Evolutionary conservation across 2,113 vertebrate species (phyloP).

Genomic region (Casuarius casuarius): DNA sequence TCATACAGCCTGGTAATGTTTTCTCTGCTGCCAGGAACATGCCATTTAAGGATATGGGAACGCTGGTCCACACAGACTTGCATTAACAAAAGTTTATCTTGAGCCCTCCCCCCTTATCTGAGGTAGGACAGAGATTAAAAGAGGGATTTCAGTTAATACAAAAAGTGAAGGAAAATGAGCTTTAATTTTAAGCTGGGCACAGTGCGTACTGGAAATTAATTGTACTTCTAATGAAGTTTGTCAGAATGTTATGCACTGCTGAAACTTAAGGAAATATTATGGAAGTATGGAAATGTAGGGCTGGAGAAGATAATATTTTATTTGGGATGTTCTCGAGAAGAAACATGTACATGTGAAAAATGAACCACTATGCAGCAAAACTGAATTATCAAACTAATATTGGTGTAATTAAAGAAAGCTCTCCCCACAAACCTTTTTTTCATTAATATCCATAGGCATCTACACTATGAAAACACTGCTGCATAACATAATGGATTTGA

Average conservation of each 20-base stretch:
- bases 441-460: background rate
- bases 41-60: background rate
- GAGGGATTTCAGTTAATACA: background rate
- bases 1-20: background rate
- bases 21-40: background rate
- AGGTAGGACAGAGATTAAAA: background rate
- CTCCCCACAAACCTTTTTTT: background rate
- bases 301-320: background rate
- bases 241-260: background rate
- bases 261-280: constrained; percentile 8
- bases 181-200: background rate
- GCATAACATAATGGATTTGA: background rate
- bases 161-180: background rate
- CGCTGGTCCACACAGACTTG: background rate
- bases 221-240: constrained; percentile 49
- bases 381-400: background rate
- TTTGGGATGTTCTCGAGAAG: background rate
- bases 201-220: background rate
- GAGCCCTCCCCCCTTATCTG: background rate
- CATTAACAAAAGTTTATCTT: constrained; percentile 7
- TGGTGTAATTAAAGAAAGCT: background rate
- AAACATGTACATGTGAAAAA: background rate
- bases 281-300: background rate
- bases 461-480: background rate
- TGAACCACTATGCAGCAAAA: background rate